phyloP scores from a whole-genome alignment of 2,113 vertebrate species.

The Emberiza fucata region DNA sequence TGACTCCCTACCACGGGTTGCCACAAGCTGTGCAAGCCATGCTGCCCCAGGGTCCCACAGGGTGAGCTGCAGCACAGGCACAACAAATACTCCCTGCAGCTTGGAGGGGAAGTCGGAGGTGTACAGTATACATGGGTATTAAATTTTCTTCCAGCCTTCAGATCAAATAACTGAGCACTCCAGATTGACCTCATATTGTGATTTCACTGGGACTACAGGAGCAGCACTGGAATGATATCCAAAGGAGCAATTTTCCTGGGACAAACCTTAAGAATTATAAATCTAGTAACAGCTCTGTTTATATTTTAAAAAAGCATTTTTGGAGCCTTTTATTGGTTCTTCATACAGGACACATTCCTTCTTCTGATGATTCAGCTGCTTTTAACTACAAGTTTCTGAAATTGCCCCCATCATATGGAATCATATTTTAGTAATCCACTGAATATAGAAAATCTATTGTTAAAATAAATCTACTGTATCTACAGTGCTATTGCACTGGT shows the following conservation, averaged over 20 bases:
- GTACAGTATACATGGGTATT: accelerated
- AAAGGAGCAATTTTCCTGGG: background rate
- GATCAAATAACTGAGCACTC: background rate
- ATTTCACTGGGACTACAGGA: background rate
- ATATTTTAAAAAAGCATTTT: background rate
- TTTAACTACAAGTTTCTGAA: background rate
- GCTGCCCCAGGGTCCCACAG: background rate
- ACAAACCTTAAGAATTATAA: background rate
- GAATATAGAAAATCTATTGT: background rate
- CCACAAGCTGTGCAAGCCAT: background rate
- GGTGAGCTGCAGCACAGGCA: background rate
- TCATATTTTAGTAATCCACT: background rate
- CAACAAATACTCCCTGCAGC: background rate
- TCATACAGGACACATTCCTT: background rate
- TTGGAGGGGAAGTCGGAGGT: background rate
- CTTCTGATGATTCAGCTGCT: background rate
- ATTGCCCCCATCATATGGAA: background rate
- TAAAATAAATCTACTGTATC: background rate
- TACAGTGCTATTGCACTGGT: background rate
- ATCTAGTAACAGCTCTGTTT: background rate
- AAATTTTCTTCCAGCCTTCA: background rate
- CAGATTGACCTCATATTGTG: background rate
- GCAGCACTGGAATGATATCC: background rate
- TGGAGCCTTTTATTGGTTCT: background rate
- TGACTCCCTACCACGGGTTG: background rate